phyloP scores from a whole-genome alignment of 35 echinoderm and acorn worm species.

The Apostichopus japonicus region DNA sequence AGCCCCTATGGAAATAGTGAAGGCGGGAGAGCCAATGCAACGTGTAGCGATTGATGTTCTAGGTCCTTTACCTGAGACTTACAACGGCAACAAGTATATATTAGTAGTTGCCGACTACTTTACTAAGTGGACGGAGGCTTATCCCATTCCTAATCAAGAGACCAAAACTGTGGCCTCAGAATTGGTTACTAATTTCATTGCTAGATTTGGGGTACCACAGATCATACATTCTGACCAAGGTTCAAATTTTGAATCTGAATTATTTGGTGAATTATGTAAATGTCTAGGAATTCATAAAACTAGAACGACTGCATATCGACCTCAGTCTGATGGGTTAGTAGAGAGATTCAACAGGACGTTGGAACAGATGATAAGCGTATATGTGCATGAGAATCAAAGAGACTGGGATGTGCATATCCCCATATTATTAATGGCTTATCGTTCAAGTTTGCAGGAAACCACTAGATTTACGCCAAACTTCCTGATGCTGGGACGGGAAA shows the following conservation, averaged over 20 bases:
- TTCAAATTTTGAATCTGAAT: conserved; percentile 50
- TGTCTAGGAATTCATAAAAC: conserved; percentile 57
- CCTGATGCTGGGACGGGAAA: conserved; percentile 56
- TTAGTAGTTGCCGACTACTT: conserved; percentile 54
- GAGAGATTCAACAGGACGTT: conserved; percentile 60
- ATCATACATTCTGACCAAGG: conserved; percentile 69
- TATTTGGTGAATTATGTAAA: conserved; percentile 58
- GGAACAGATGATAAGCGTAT: conserved; percentile 20
- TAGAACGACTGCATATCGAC: conserved; percentile 60
- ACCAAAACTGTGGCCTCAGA: conserved; percentile 40
- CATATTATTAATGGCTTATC: conserved; percentile 67
- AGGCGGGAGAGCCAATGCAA: conserved; percentile 39
- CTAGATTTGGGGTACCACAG: conserved; percentile 32
- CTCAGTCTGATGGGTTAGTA: conserved; percentile 44
- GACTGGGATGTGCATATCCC: conserved; percentile 65
- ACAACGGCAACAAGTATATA: conserved; percentile 54
- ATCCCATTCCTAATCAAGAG: conserved; percentile 62
- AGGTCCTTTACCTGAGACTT: conserved; percentile 48
- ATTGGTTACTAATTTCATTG: conserved; percentile 39
- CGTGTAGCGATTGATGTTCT: conserved; percentile 42
- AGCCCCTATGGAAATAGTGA: conserved; percentile 28
- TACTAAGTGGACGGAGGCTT: conserved; percentile 50
- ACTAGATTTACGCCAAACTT: no score
- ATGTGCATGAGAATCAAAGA: conserved; percentile 54
- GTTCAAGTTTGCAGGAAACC: conserved; percentile 53